Evolutionary conservation across 2,113 vertebrate genomes (phyloP).

Genomic region (Zosterops japonicus): DNA sequence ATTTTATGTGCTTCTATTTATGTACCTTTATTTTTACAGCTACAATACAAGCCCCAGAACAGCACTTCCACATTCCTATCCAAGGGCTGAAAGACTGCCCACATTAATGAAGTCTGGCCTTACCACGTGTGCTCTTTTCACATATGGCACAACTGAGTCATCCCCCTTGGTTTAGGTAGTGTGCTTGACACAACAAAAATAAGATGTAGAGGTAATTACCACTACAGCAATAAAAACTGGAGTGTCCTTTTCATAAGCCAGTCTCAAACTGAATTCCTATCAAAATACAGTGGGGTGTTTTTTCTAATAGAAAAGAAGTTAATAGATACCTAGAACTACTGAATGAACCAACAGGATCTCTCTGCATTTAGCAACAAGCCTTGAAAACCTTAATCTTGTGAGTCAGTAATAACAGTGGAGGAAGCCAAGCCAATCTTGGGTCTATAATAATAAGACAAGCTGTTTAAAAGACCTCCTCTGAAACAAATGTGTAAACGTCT

Average conservation of each 20-base stretch:
- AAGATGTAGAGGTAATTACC: not conserved
- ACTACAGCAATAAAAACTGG: not conserved
- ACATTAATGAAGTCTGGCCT: not conserved
- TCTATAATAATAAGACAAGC: constrained; percentile 21
- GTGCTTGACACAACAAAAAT: not conserved
- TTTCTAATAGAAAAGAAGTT: not conserved
- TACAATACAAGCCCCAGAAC: constrained; percentile 14
- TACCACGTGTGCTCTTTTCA: not conserved
- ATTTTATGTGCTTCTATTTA: constrained; percentile 13
- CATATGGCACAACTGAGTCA: constrained; percentile 45
- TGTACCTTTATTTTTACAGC: constrained; percentile 29
- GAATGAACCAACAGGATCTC: not conserved
- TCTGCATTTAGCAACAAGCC: constrained; percentile 20
- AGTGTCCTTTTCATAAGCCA: not conserved
- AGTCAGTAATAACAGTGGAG: constrained; percentile 50
- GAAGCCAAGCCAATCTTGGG: not conserved
- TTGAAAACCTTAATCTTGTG: constrained; percentile 46
- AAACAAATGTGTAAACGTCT: not conserved
- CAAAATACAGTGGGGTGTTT: not conserved
- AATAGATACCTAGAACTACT: constrained; percentile 2
- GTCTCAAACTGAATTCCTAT: not conserved
- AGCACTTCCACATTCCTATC: constrained; percentile 11
- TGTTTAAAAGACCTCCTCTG: not conserved
- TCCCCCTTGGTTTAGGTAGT: not conserved
- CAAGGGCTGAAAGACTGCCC: constrained; percentile 1